phyloP scores from a whole-genome alignment of 53 echinoderm and acorn worm species.

The Holothuria scabra region DNA sequence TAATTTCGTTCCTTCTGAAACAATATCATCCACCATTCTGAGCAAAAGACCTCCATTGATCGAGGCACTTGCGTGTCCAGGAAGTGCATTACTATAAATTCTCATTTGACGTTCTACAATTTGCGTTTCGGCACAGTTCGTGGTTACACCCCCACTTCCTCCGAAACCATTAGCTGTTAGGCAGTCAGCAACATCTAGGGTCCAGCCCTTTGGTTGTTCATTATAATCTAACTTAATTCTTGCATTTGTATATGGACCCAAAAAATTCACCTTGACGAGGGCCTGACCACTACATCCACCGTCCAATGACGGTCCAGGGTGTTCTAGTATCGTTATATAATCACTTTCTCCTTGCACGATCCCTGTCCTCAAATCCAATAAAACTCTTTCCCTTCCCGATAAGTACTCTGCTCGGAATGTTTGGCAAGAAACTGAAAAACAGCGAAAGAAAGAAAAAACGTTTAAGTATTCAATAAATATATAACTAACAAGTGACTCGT shows the following conservation, averaged over 20 bases:
- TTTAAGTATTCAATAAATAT: no score
- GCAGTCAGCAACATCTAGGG: conserved; percentile 91
- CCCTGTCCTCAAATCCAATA: conserved; percentile 79
- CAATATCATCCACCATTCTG: conserved; percentile 86
- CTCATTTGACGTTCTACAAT: conserved; percentile 84
- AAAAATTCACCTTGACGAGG: conserved; percentile 80
- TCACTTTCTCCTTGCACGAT: conserved; percentile 73
- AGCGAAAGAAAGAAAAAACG: no score
- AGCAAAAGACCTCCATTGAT: conserved; percentile 90
- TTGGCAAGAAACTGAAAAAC: conserved; percentile 55
- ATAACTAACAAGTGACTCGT: no score
- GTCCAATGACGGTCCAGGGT: conserved; percentile 65
- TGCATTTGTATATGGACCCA: conserved; percentile 83
- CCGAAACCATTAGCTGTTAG: conserved; percentile 90
- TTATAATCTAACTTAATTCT: conserved; percentile 77
- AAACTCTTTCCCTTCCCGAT: conserved; percentile 53
- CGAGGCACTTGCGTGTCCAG: conserved; percentile 76
- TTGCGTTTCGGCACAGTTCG: conserved; percentile 95
- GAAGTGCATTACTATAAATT: conserved; percentile 86
- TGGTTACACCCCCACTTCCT: conserved; percentile 70
- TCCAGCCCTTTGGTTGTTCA: conserved; percentile 83
- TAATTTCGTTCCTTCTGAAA: conserved; percentile 67
- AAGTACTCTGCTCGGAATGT: conserved; percentile 49
- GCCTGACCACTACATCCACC: conserved; percentile 82
- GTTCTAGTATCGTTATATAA: conserved; percentile 62